Evolutionary conservation across 2,888 invertebrate species (phyloP), one percentile per base, ranked within the genome.

Genomic region (Caenorhabditis doughertyi): DNA sequence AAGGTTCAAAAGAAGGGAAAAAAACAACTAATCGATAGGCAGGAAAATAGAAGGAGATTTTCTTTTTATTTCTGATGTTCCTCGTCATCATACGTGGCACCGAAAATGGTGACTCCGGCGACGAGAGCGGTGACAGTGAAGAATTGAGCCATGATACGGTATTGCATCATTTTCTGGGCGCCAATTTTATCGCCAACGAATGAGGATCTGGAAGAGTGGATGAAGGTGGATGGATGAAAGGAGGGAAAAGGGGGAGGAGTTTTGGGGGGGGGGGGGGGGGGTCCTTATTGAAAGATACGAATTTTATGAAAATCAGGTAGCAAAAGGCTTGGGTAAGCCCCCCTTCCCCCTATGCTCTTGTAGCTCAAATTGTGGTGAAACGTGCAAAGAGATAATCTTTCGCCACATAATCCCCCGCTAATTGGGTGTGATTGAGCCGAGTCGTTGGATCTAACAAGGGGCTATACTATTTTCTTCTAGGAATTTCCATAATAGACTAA

Each of bases 121-220:
- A 89, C 89, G 27, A 90, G 77, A 1, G 89, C 89, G 27, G 89
- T 88, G 51, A 90, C 87, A 8, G 90, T 90, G 84, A 90, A 89
- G 81, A 90, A 90, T 76, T 90, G 90, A 8, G 90, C 90, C 87
- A 90, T 89, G 73, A 90, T 90, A 87, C 90, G 90, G 76, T 83
- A 88, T 84, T 89, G 89, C 89, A 90, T 90, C 82, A 85, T 85
- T 76, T 88, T 88, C 70, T 90, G 90, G 0, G 89, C 87, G 8
- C 90, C 89, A 13, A 88, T 74, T 76, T 87, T 86, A 77, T 90
- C 90, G 9, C 90, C 90, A 42, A 85, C 32, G 71, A 89, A 88
- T 29, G 88, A 89, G 11, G 85, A 83, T 81, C 86, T 86, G 58
- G 11, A 47, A 47, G 44, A 18, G 35, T 35, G 35, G 35, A 35